These are phyloP conservation scores for Sebastes kiyomatsui DNA, from an alignment of 2,797 vertebrate species.

Conservation along the genomic window DNA sequence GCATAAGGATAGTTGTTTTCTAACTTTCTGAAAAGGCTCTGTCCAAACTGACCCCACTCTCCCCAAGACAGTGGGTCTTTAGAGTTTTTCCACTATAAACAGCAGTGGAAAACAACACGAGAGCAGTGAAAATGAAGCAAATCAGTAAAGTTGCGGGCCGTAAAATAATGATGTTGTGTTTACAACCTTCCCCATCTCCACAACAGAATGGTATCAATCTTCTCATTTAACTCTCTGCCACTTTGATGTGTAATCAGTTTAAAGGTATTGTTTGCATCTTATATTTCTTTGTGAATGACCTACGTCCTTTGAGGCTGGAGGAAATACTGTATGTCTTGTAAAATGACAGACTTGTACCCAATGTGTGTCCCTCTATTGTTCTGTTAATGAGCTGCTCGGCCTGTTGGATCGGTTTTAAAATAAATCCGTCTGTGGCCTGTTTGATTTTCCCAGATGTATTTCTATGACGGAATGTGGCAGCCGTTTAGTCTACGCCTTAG, in stretches of 20 bases:
- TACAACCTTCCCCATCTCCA: background rate
- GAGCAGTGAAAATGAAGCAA: background rate
- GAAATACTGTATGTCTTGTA: background rate
- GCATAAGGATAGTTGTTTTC: too few relatives aligned
- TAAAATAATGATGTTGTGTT: background rate
- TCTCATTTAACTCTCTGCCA: background rate
- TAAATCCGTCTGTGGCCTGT: background rate
- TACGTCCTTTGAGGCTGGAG: background rate
- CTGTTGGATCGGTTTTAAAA: slow-evolving; percentile 33
- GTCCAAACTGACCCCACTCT: too few relatives aligned
- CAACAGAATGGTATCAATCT: background rate
- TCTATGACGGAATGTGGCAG: background rate
- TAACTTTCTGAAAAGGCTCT: too few relatives aligned
- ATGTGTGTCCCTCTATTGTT: rapidly evolving
- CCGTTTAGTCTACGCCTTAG: rapidly evolving
- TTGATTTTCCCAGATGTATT: background rate
- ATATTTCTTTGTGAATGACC: background rate
- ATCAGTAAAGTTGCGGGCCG: background rate
- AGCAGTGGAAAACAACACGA: background rate
- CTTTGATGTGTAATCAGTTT: background rate
- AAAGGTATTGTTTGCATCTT: background rate
- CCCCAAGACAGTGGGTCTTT: too few relatives aligned
- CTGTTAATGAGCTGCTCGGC: slow-evolving; percentile 17
- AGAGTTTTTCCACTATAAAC: background rate
- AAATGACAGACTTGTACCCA: background rate